These are phyloP conservation scores for Branchipolynoe longqiensis DNA, from an alignment of 2,888 invertebrate species.

Conservation along the genomic window DNA sequence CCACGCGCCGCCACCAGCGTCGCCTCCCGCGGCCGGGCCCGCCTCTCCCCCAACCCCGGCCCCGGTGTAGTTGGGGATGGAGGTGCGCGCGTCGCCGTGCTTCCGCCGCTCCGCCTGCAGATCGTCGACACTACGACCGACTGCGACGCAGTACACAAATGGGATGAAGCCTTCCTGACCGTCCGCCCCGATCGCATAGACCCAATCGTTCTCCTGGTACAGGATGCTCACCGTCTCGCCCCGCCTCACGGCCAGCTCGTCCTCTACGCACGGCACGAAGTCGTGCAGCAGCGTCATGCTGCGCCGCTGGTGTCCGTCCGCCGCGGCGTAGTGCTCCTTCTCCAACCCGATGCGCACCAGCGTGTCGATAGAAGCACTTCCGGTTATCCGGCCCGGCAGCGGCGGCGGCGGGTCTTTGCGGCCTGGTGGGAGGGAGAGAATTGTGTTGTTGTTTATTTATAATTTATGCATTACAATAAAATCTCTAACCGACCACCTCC, in stretches of 20 bases:
- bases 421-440: no score
- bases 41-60: neutral
- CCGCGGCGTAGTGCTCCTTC: slow-evolving; percentile 85
- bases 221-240: slow-evolving; percentile 95
- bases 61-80: neutral
- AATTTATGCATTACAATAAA: neutral
- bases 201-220: slow-evolving; percentile 98
- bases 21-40: no score
- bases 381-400: slow-evolving; percentile 91
- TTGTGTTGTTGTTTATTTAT: no score
- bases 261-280: slow-evolving; percentile 96
- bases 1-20: no score
- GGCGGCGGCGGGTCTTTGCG: slow-evolving; percentile 27
- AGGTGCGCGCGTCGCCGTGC: neutral
- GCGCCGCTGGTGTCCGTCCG: slow-evolving; percentile 61
- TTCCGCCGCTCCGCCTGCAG: neutral
- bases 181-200: slow-evolving; percentile 95
- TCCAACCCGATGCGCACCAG: slow-evolving; percentile 94
- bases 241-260: slow-evolving; percentile 93
- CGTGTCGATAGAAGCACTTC: slow-evolving; percentile 95
- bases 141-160: slow-evolving; percentile 94
- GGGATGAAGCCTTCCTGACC: slow-evolving; percentile 96
- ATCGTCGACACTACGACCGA: slow-evolving; percentile 40
- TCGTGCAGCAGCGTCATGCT: slow-evolving; percentile 83
- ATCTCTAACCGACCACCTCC: no score